Evolutionary conservation across 2,797 vertebrate genomes (phyloP), one percentile per base, ranked within the genome.

Genomic region (Accipiter fasciatus): DNA sequence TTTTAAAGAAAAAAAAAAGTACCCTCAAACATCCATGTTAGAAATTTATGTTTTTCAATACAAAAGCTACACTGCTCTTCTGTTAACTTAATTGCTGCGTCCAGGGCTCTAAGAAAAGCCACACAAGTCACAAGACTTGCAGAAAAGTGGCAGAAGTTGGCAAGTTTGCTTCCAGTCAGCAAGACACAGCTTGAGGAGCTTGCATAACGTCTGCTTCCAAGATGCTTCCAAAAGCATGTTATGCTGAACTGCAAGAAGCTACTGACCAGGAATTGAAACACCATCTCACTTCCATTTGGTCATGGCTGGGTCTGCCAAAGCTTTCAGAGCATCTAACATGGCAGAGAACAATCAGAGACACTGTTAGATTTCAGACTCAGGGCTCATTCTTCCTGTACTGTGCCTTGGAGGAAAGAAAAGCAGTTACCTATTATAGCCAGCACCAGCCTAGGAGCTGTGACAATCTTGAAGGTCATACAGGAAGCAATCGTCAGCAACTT

Each of bases 91-190:
- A 71, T 22, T 69, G 49, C 92, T 92, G 71, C 14, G 33, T 62
- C 84, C 84, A 80, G 49, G 46, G 88, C 91, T 94, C 80, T 84
- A 76, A 94, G 92, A 94, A 96, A 93, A 96, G 91, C 91, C 80
- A 92, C 87, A 88, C 39, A 18, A 96, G 76, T 95, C 97, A 97
- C 76, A 91, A 97, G 97, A 92, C 62, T 94, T 79, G 65, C 62
- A 92, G 76, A 86, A 91, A 95, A 97, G 95, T 88, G 84, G 84
- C 76, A 97, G 55, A 96, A 94, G 79, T n/a, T 94, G 92, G 89
- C 94, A 94, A 92, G 76, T 87, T 81, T 88, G 75, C 90, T 90
- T 75, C 82, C 66, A 97, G 92, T 94, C 94, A 96, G 94, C 54
- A 95, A 94, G 92, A 84, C 58, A 47, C 94, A 91, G 89, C 85